phyloP scores from a whole-genome alignment of 1,140 invertebrate species.

The Batillaria attramentaria region DNA sequence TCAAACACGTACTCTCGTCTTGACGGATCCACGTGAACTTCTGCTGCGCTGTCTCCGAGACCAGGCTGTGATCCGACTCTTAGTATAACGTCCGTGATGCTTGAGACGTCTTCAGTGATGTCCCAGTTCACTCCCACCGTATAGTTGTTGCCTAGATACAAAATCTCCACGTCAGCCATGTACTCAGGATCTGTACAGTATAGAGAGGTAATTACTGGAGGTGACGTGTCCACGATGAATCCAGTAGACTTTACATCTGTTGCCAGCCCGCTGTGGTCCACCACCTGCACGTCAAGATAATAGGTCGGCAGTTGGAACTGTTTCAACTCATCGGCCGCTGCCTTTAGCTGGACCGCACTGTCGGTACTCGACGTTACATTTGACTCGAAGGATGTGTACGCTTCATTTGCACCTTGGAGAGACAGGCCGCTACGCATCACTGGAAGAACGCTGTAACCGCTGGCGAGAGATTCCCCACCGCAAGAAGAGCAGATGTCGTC shows the following conservation, averaged over 20 bases:
- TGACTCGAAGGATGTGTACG: neutral
- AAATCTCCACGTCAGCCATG: slow-evolving; percentile 34
- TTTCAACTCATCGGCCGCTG: slow-evolving; percentile 5
- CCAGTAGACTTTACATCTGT: slow-evolving; percentile 38
- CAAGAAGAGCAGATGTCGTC: slow-evolving; percentile 18
- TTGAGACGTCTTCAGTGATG: slow-evolving; percentile 31
- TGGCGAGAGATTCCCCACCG: neutral
- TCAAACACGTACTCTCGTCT: neutral
- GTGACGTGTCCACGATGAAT: slow-evolving; percentile 44
- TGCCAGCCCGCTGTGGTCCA: slow-evolving; percentile 40
- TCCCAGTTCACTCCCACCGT: slow-evolving; percentile 45
- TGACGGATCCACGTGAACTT: neutral
- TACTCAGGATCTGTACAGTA: slow-evolving; percentile 40
- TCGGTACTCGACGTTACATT: neutral
- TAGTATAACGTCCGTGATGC: slow-evolving; percentile 20
- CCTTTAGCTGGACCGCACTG: neutral
- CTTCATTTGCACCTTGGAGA: neutral
- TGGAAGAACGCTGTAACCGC: neutral
- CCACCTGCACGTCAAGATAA: slow-evolving; percentile 36
- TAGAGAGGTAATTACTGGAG: slow-evolving; percentile 38
- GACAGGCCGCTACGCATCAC: neutral
- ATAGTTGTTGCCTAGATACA: slow-evolving; percentile 39
- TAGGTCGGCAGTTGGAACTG: slow-evolving; percentile 36
- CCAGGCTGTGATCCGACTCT: slow-evolving; percentile 28
- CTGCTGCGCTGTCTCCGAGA: slow-evolving; percentile 7